Evolutionary conservation across 2,888 invertebrate species (phyloP), one percentile per base, ranked within the genome.

Genomic region (Prosapia bicincta): DNA sequence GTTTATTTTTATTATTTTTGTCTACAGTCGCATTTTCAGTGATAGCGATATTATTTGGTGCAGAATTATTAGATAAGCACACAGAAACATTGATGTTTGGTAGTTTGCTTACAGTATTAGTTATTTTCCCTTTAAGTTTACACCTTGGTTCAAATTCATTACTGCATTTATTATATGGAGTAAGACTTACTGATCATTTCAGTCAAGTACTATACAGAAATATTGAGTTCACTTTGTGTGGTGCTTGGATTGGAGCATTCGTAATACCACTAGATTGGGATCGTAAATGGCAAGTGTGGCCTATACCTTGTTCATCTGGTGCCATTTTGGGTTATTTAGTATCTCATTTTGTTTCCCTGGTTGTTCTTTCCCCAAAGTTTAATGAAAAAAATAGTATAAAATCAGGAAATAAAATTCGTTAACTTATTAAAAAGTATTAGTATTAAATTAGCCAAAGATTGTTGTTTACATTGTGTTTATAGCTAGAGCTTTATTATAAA

Each of bases 201-300:
- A 79, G 81, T 28, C 70, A 74, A 32, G 75, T 81, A 13, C 71
- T 81, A n/a, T 78, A 78, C 24, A 79, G 80, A 15, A 89, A 88
- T 81, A 86, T 90, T 5, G 82, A 88, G 75, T 82, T 88, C 74
- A 89, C 91, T 0, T 83, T 94, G 13, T 84, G 93, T 32, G 96
- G 96, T 2, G 90, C 94, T 5, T 96, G 96, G 95, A 82, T 93
- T 0, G 95, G 96, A 6, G 94, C 95, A 2, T 88, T 93, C 75
- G 92, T 93, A 0, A 93, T 97, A 79, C 96, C 97, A 0, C 85
- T 97, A 32, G 97, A 97, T 84, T 97, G 97, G 97, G 93, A 96
- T 84, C 88, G 91, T 69, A 92, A 93, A 0, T 97, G 96, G 95
- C 96, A 96, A 86, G 89, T 85, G 76, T 93, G 93, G 92, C 93